Conservation (phyloP, 2,888 invertebrate genomes). For the Parnassius orleans region DNA sequence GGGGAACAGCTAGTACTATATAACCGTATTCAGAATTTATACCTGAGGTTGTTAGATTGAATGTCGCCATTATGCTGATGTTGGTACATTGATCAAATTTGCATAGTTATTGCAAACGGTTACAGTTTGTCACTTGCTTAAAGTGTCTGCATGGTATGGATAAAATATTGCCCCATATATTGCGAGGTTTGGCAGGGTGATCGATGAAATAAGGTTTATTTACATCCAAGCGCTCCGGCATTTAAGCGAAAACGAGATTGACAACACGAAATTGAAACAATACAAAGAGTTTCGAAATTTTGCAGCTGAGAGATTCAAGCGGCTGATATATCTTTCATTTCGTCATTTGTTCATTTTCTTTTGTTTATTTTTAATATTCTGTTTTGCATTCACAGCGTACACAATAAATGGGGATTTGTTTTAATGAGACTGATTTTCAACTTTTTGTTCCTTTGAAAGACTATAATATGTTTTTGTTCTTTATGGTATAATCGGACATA, state of each 20-base stretch:
- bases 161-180: constrained; percentile 26
- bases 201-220: constrained; percentile 27
- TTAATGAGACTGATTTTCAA: constrained; percentile 4
- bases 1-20: no score
- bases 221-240: constrained; percentile 19
- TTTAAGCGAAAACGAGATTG: constrained; percentile 27
- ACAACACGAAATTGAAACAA: constrained; percentile 25
- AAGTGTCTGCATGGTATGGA: constrained; percentile 19
- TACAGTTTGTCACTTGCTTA: constrained; percentile 27
- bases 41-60: constrained; percentile 16
- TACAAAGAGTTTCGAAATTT: constrained; percentile 25
- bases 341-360: constrained; percentile 4
- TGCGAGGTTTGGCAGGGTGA: constrained; percentile 25
- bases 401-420: background rate
- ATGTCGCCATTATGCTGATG: constrained; percentile 20
- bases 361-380: constrained; percentile 4
- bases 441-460: constrained; percentile 3
- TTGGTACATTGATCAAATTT: constrained; percentile 21
- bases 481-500: no score
- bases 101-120: constrained; percentile 24
- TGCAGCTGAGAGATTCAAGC: constrained; percentile 14
- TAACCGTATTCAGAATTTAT: no score
- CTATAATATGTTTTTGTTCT: constrained; percentile 1
- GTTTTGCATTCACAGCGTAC: background rate
- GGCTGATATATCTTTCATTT: constrained; percentile 18